phyloP scores from a whole-genome alignment of 2,113 vertebrate genomes.

The Xyliphius kryptos region DNA sequence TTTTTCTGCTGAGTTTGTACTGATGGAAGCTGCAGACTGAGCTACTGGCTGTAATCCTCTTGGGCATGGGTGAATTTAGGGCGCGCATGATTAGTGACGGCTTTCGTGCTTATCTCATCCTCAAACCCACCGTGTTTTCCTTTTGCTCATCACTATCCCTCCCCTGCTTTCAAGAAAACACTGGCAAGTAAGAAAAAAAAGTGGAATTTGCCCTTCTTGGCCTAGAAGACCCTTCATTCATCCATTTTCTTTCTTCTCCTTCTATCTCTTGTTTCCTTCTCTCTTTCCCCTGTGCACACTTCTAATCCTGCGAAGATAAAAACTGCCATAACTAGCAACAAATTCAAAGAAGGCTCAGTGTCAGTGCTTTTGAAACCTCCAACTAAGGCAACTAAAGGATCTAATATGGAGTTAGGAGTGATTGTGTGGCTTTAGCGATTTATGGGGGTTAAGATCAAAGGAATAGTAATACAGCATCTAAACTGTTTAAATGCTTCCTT shows the following conservation, averaged over 20 bases:
- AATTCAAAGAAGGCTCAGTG: conserved; percentile 19
- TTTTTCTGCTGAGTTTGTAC: conserved; percentile 37
- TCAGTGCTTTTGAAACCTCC: conserved; percentile 27
- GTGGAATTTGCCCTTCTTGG: not conserved
- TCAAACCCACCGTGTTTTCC: conserved; percentile 18
- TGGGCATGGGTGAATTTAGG: conserved; percentile 66
- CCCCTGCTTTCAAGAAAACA: no score
- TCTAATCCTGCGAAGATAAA: conserved; percentile 34
- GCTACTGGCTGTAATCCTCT: conserved; percentile 55
- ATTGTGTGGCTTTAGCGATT: conserved; percentile 4
- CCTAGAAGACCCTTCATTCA: conserved; percentile 25
- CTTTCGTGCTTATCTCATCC: conserved; percentile 52
- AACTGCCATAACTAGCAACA: conserved; percentile 14
- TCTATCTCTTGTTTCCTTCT: not conserved
- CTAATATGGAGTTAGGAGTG: not conserved
- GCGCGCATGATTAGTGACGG: conserved; percentile 67
- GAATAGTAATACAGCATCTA: conserved; percentile 8
- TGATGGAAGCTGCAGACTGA: conserved; percentile 40
- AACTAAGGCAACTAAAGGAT: conserved; percentile 10
- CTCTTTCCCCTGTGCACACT: conserved; percentile 16
- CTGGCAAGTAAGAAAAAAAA: not conserved
- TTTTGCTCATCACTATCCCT: no score
- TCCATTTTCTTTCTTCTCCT: conserved; percentile 27
- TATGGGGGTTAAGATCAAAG: conserved; percentile 14
- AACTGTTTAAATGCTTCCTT: conserved; percentile 5